These are phyloP conservation scores for Vultur gryphus DNA, from an alignment of 2,797 vertebrate genomes.

Conservation along the genomic window DNA sequence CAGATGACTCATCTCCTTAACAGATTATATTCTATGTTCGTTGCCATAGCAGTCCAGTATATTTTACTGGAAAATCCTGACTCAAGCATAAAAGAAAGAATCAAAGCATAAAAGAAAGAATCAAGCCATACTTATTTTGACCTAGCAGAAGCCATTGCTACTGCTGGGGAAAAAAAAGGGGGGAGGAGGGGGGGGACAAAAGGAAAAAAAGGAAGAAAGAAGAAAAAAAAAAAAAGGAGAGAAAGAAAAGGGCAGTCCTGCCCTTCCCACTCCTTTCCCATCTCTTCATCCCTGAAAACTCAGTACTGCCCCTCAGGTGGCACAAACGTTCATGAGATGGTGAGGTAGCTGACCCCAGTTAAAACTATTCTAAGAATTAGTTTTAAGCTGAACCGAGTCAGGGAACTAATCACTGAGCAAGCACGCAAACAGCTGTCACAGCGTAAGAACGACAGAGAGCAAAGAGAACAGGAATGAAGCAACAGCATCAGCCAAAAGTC, in stretches of 20 bases:
- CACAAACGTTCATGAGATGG: background rate
- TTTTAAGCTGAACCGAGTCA: background rate
- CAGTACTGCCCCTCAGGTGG: background rate
- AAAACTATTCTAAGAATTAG: background rate
- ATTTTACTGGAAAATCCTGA: slow-evolving; percentile 25
- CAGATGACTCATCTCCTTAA: slow-evolving; percentile 32
- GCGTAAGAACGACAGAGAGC: background rate
- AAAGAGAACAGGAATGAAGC: background rate
- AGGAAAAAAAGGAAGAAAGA: background rate
- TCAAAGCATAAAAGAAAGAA: background rate
- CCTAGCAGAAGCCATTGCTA: background rate
- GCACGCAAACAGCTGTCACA: background rate
- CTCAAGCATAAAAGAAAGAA: background rate
- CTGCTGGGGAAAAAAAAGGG: no score
- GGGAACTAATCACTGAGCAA: background rate
- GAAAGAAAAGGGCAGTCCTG: background rate
- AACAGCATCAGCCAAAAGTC: background rate
- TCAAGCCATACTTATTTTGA: background rate
- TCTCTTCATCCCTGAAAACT: background rate
- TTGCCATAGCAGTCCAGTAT: background rate
- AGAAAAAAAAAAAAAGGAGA: background rate
- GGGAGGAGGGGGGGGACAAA: background rate
- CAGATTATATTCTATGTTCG: background rate
- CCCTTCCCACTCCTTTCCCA: background rate
- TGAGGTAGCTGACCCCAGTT: background rate